Evolutionary conservation across 1,140 invertebrate genomes (phyloP), one percentile per base, ranked within the genome.

Genomic region (Drosophila azteca): DNA sequence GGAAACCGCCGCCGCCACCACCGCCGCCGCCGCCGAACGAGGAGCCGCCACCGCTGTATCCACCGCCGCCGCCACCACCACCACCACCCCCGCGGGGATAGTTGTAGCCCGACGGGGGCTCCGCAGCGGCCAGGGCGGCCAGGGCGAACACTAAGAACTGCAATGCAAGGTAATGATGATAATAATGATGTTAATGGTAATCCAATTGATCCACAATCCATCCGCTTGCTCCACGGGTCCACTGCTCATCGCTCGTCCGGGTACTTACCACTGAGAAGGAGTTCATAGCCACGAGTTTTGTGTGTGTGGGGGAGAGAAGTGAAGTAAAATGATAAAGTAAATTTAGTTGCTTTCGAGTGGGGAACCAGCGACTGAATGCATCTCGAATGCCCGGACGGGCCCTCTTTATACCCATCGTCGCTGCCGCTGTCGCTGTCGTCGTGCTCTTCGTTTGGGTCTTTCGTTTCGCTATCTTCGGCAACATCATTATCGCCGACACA

Each of bases 1-100:
- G 93, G 92, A 96, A 96, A 54, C 95, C 94, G 45, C 95, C 95
- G 13, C 95, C 95, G 43, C 94, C 93, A 3, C 93, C 66, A 7
- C 31, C 93, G 67, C 79, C 80, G 20, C 93, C 92, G 53, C 93
- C 91, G 51, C 93, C 92, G 46, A 80, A 80, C 20, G 91, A 92
- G 52, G 92, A 92, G 76, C 93, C 92, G 11, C 91, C 82, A n/a
- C 91, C 92, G 11, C 91, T 90, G 68, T 92, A 92, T 79, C 93
- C 77, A 52, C 79, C 83, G 46, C 82, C 77, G 54, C 79, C 83
- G 44, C 82, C 83, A 45, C 92, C 92, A n/a, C 90, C 88, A 65
- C 92, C 93, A 73, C 93, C 93, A 35, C 92, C 92, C 41, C 94
- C 94, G 61, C 94, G 93, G 69, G 91, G 93, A 92, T 95, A 95